Base-by-base conservation (phyloP, 2,888 invertebrate species). In the Corbicula japonica region DNA sequence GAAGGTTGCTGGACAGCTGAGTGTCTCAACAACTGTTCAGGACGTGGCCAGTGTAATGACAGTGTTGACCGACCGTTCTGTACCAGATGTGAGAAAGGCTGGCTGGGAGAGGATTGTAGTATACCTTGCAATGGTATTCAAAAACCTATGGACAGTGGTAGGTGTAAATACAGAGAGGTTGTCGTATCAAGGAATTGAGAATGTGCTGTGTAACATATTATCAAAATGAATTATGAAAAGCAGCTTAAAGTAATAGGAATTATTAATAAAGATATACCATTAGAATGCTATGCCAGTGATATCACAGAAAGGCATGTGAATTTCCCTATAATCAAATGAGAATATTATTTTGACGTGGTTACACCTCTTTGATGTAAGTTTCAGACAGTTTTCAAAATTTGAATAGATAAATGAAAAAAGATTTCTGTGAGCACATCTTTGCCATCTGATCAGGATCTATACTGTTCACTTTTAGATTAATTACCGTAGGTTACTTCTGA, bases 61-160 rank as follows among this genome's bases (percentile, higher is more conserved):
- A 44, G 66, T 21, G 70, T 70, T 12, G 75, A 50, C 6, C 82
- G 80, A 3, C 90, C 90, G 1, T 78, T 68, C 60, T 90, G 90
- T 81, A 75, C 78, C 10, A 78, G 80, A 60, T 90, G 90, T 79
- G 60, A 74, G 12, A 54, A 58, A 21, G 89, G 89, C 50, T 90
- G 88, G 88, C 89, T 90, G 87, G 89, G 89, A 28, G 61, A 54
- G 8, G 86, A 87, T 26, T 90, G 90, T 79, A 86, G 86, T 26
- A 78, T 73, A 18, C 83, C 78, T 30, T 90, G 90, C 71, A 58
- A 86, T 69, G 90, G 90, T 3, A 70, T 78, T 21, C 86, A 88
- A 68, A 26, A 52, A 15, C 87, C 87, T 0, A 87, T 88, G 83
- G 86, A 90, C 65, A 86, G 87, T 65, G 87, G 88, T 34, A 70